These are phyloP conservation scores for Dolichallabes microphthalmus DNA, from an alignment of 2,113 vertebrate genomes.

Conservation along the genomic window DNA sequence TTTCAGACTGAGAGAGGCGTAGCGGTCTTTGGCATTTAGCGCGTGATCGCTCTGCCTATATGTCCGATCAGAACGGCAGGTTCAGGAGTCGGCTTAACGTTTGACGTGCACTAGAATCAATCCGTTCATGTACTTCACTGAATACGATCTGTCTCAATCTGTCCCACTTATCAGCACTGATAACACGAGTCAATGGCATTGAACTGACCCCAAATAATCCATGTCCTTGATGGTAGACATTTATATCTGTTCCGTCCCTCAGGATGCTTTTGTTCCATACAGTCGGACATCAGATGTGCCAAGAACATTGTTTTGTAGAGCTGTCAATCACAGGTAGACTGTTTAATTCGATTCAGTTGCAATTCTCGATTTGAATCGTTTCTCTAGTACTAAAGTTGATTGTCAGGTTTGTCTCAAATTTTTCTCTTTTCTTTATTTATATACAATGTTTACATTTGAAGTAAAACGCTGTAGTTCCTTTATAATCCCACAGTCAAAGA, in stretches of 20 bases:
- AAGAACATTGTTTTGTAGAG: neutral
- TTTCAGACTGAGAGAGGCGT: neutral
- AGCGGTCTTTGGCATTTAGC: neutral
- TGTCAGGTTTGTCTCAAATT: too few species aligned
- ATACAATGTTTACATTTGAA: too few species aligned
- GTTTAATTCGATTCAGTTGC: too few species aligned
- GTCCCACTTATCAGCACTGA: slow-evolving; percentile 14
- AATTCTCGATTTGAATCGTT: too few species aligned
- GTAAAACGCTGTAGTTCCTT: too few species aligned
- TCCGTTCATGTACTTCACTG: neutral
- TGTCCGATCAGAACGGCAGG: neutral
- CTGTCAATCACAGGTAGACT: too few species aligned
- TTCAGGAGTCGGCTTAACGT: slow-evolving; percentile 19
- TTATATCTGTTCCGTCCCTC: neutral
- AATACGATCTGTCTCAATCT: slow-evolving; percentile 8
- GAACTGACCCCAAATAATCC: slow-evolving; percentile 1
- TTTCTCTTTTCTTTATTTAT: too few species aligned
- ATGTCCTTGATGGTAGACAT: slow-evolving; percentile 2
- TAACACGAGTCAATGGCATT: slow-evolving; percentile 24
- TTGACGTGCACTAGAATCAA: slow-evolving; percentile 3
- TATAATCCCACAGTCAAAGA: too few species aligned
- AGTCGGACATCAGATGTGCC: neutral
- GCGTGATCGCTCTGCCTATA: neutral
- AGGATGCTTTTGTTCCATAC: neutral
- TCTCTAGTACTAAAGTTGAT: too few species aligned